These are phyloP conservation scores for Scartelaos histophorus DNA, from an alignment of 2,113 vertebrate species.

Conservation along the genomic window DNA sequence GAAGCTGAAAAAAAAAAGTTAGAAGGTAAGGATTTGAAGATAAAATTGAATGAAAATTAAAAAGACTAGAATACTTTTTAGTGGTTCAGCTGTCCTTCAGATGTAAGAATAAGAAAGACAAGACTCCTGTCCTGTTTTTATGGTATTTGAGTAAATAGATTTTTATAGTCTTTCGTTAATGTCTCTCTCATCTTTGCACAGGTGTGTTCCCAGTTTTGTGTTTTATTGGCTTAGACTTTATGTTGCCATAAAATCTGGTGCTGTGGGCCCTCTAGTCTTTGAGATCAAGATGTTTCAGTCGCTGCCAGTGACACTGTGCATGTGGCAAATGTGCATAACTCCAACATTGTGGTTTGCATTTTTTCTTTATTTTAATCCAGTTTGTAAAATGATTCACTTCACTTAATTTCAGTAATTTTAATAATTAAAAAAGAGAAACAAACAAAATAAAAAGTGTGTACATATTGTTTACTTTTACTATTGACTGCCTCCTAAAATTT, in stretches of 20 bases:
- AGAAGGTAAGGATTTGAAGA: neutral
- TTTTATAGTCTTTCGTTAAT: constrained; percentile 31
- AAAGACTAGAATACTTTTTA: neutral
- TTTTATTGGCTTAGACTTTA: constrained; percentile 47
- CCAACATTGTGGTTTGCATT: neutral
- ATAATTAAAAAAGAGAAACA: neutral
- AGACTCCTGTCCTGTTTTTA: constrained; percentile 21
- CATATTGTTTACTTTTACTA: neutral
- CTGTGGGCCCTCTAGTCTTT: neutral
- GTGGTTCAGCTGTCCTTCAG: neutral
- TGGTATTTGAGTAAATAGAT: constrained; percentile 1
- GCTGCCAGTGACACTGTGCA: neutral
- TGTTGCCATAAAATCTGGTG: constrained; percentile 36
- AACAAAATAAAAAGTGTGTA: neutral
- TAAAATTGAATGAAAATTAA: neutral
- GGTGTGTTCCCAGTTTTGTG: constrained; percentile 19
- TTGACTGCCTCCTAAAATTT: no score
- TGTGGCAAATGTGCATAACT: neutral
- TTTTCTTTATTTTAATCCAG: no score
- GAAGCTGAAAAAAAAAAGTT: neutral
- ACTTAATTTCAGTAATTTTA: neutral
- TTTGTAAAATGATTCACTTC: neutral
- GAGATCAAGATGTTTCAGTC: neutral
- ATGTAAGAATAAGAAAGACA: constrained; percentile 15
- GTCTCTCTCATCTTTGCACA: constrained; percentile 21